Conservation (phyloP, 2,113 vertebrate genomes). For the Megaceryle maxima region DNA sequence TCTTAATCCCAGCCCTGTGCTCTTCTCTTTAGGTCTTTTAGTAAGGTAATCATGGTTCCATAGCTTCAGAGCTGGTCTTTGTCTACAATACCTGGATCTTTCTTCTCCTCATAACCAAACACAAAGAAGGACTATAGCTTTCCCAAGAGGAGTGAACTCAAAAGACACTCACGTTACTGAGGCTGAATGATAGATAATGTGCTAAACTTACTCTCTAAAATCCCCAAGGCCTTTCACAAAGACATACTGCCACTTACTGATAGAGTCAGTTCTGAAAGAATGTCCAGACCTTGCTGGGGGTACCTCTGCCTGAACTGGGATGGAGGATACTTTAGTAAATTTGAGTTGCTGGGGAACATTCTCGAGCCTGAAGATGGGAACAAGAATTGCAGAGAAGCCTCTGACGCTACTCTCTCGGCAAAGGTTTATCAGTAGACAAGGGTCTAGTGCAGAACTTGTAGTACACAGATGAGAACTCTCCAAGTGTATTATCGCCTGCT, state of each 20-base stretch:
- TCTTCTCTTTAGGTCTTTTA: not conserved
- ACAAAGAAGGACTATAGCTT: not conserved
- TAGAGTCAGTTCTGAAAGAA: not conserved
- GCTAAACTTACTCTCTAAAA: not conserved
- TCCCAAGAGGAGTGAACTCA: not conserved
- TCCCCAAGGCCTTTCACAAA: not conserved
- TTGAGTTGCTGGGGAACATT: not conserved
- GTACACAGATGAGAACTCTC: not conserved
- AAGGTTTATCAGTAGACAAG: rapidly evolving
- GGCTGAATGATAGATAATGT: not conserved
- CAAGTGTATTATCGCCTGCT: not conserved
- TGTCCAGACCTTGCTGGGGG: not conserved
- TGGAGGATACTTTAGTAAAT: not conserved
- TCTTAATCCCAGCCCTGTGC: not conserved
- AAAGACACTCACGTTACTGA: not conserved
- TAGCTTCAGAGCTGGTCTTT: not conserved
- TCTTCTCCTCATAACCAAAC: not conserved
- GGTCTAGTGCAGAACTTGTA: not conserved
- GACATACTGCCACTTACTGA: not conserved
- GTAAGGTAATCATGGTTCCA: not conserved
- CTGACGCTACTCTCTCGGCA: not conserved
- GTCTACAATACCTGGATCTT: not conserved
- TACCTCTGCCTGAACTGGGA: not conserved
- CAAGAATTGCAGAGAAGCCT: not conserved
- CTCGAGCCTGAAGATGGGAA: not conserved